Conservation (phyloP, 2,797 vertebrate genomes). For the Channa striata region DNA sequence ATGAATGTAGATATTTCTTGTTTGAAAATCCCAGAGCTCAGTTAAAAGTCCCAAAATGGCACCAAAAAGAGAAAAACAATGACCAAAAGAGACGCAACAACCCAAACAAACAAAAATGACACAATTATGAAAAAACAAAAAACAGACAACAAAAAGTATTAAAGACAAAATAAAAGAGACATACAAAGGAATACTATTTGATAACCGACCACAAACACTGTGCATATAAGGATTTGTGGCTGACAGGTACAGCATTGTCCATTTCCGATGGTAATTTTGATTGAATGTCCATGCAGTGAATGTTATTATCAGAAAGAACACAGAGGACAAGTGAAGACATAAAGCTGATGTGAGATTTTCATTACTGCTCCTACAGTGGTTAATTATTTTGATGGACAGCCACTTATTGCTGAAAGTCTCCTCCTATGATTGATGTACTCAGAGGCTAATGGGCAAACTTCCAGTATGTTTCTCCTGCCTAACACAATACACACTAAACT, state of each 20-base stretch:
- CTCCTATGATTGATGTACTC: slow-evolving; percentile 76
- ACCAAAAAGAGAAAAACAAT: no score
- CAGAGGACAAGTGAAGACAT: slow-evolving; percentile 34
- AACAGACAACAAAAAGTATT: no score
- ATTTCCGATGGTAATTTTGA: slow-evolving; percentile 20
- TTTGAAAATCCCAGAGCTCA: no score
- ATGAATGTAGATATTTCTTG: no score
- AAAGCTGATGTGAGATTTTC: slow-evolving; percentile 39
- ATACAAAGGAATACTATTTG: no score
- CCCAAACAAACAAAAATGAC: no score
- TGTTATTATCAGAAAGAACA: slow-evolving; percentile 13
- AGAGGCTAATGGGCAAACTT: slow-evolving; percentile 79
- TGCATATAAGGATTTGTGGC: no score
- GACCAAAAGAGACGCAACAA: no score
- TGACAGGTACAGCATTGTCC: neutral
- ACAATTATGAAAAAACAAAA: no score
- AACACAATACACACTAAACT: slow-evolving; percentile 11
- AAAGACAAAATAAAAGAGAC: no score
- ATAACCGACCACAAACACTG: no score
- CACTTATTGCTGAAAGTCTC: slow-evolving; percentile 71
- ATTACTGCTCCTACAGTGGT: slow-evolving; percentile 33
- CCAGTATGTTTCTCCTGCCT: slow-evolving; percentile 33
- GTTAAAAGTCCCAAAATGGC: no score
- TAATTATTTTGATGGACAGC: slow-evolving; percentile 75
- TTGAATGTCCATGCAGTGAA: slow-evolving; percentile 24